phyloP scores from a whole-genome alignment of 2,113 vertebrate genomes.

The Garra rufa region DNA sequence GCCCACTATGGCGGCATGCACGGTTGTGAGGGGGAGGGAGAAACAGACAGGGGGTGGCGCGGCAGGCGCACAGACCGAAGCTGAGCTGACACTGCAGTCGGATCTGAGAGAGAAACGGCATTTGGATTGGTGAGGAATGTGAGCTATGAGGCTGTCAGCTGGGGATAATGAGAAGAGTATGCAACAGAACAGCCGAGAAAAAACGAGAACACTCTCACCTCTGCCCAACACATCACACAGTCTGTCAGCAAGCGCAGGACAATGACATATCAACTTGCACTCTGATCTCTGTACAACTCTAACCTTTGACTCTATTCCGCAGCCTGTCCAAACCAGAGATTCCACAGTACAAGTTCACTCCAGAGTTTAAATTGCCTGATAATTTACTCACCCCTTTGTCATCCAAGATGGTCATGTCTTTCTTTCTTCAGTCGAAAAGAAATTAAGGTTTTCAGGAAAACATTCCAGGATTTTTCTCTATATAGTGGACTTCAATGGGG shows the following conservation, averaged over 20 bases:
- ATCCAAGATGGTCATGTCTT: too few relatives aligned
- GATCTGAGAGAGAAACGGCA: background rate
- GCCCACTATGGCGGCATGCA: background rate
- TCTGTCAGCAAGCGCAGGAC: background rate
- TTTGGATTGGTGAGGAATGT: constrained; percentile 49
- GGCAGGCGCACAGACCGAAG: background rate
- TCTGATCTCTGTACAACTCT: background rate
- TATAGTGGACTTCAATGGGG: too few relatives aligned
- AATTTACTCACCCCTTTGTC: too few relatives aligned
- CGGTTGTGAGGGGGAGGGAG: background rate
- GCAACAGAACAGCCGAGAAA: constrained; percentile 25
- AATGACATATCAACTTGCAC: background rate
- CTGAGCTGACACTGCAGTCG: constrained; percentile 7
- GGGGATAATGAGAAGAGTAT: constrained; percentile 47
- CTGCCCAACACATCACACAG: background rate
- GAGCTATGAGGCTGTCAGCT: constrained; percentile 47
- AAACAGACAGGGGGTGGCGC: background rate
- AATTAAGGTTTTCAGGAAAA: too few relatives aligned
- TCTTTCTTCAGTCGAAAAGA: too few relatives aligned
- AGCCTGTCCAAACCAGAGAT: background rate
- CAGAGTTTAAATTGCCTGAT: too few relatives aligned
- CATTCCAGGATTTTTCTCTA: too few relatives aligned
- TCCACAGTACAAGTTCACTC: background rate
- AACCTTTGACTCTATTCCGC: background rate
- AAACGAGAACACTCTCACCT: constrained; percentile 25